Evolutionary conservation across 2,888 invertebrate species (phyloP).

Genomic region (Macaria liturata): DNA sequence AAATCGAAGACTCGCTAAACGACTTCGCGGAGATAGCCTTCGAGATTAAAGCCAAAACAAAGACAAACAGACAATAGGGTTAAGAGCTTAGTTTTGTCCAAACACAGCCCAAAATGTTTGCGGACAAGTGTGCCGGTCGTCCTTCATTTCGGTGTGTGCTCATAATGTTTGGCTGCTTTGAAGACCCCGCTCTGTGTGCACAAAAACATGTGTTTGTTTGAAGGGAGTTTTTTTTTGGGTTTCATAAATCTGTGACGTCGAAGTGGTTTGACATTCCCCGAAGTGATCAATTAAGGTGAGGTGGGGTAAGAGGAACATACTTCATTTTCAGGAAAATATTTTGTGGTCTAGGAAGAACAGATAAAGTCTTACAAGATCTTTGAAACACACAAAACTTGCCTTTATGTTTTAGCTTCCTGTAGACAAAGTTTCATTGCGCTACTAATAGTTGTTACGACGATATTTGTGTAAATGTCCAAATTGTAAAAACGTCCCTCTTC

Average conservation of each 20-base stretch:
- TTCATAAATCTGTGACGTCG: constrained; percentile 42
- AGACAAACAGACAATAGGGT: constrained; percentile 52
- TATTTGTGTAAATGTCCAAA: no score
- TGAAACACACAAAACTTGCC: no score
- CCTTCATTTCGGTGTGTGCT: constrained; percentile 62
- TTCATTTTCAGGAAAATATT: no score
- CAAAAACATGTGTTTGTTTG: constrained; percentile 44
- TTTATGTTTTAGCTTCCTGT: no score
- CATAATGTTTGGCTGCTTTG: constrained; percentile 65
- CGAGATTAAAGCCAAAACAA: constrained; percentile 36
- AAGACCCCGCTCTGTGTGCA: constrained; percentile 62
- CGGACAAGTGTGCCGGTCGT: constrained; percentile 67
- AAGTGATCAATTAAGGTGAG: constrained; percentile 25
- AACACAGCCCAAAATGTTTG: constrained; percentile 71
- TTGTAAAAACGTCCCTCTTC: no score
- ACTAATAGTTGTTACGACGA: no score
- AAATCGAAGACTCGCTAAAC: constrained; percentile 29
- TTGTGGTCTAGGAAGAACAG: no score
- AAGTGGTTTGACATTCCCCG: constrained; percentile 35
- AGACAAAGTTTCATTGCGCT: no score
- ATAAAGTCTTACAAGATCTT: no score
- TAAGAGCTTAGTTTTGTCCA: constrained; percentile 60
- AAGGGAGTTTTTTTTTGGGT: constrained; percentile 26
- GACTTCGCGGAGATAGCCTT: constrained; percentile 25
- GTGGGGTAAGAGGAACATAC: no score